Conservation (phyloP, 2,888 invertebrate species). For the Lithophane semibrunnea region DNA sequence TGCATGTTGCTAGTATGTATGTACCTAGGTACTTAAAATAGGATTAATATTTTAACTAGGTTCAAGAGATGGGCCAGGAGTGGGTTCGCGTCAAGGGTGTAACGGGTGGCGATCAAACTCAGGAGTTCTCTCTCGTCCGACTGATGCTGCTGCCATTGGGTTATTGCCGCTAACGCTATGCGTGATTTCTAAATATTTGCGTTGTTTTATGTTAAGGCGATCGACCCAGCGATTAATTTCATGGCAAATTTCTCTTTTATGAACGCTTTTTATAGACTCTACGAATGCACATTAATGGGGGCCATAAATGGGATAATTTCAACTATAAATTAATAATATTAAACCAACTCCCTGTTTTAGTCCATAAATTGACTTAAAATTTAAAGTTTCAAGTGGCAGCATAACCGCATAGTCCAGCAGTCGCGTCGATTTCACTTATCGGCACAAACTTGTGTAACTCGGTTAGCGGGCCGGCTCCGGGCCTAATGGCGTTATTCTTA, state of each 20-base stretch:
- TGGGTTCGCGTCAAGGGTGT: not conserved
- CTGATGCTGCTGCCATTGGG: too few species aligned
- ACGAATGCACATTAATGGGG: too few species aligned
- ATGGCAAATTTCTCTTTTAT: too few species aligned
- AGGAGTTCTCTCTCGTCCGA: not conserved
- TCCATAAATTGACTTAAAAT: constrained; percentile 61
- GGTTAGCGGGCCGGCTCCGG: constrained; percentile 77
- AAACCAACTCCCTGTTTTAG: constrained; percentile 40
- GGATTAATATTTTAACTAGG: too few species aligned
- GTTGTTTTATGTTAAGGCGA: not conserved
- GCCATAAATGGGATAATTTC: not conserved
- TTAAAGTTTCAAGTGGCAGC: constrained; percentile 63
- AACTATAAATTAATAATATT: constrained; percentile 23
- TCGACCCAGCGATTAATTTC: not conserved
- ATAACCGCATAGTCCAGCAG: constrained; percentile 72
- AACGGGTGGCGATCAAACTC: not conserved
- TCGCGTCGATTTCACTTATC: constrained; percentile 79
- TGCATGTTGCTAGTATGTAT: too few species aligned
- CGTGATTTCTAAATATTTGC: not conserved
- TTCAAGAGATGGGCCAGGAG: not conserved
- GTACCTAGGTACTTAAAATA: too few species aligned
- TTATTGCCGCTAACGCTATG: not conserved
- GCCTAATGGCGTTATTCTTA: constrained; percentile 80
- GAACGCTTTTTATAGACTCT: too few species aligned
- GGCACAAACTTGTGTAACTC: constrained; percentile 83